Evolutionary conservation across 1,140 invertebrate genomes (phyloP), one percentile per base, ranked within the genome.

Genomic region (Drosophila funebris): DNA sequence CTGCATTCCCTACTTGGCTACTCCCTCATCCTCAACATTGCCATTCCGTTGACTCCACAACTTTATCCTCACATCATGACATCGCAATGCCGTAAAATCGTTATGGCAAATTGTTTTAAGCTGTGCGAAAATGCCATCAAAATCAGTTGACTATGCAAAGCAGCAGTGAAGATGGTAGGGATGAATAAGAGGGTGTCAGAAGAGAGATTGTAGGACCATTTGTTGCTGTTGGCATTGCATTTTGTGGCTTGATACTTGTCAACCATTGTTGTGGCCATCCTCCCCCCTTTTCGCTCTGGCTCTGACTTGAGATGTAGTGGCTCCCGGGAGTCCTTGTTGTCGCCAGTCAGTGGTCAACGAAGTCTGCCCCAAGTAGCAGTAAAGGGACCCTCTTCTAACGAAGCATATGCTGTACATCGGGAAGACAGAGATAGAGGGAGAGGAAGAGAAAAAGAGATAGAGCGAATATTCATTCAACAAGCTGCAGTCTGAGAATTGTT

Each of bases 91-190:
- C 77, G 78, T 85, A 85, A 85, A 87, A 78, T 63, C 82, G 76
- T 85, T 85, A 85, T 85, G 83, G 82, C 82, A 85, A 85, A 87
- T 85, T 85, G 82, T 85, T 85, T 85, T 88, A 85, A 85, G 82
- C 82, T 85, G 70, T 85, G 82, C 82, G 83, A 85, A 85, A 85
- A 85, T 85, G 82, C 82, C 78, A 85, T 87, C 74, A 85, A 85
- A 85, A 87, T 85, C 82, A 85, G 82, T 85, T 85, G 83, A 82
- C 82, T 85, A 85, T 85, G 82, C 78, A 85, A 85, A 85, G 75
- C 83, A 85, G 14, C 29, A 54, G 4, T 27, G 14, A 20, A 31
- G 57, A 29, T 24, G 31, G n/a, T 20, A 20, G n/a, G 9, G 33
- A 13, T n/a, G 7, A 2, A 14, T n/a, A 22, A 4, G 50, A n/a